Evolutionary conservation across 2,888 invertebrate genomes (phyloP), one percentile per base, ranked within the genome.

Genomic region (Bellardia pandia): DNA sequence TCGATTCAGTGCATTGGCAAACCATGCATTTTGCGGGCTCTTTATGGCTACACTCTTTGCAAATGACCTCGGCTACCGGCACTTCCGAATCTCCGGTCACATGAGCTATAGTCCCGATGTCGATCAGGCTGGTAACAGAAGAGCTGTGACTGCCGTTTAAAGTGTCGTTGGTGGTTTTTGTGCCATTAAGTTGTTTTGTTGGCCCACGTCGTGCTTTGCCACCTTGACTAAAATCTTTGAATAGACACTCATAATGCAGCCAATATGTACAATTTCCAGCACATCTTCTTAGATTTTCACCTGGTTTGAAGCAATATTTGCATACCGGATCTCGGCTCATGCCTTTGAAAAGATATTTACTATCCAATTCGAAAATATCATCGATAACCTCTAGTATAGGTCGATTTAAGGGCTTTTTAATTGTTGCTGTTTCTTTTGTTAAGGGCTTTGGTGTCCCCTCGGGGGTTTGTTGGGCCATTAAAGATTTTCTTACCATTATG

Each of bases 291-390:
- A 98, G 93, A 80, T 96, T 95, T 0, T 95, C 95, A 0, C 95
- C 95, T 1, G 95, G 94, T 90, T 95, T 95, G 80, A 96, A 96
- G 91, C 98, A 98, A 79, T 97, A 95, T 89, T 96, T 96, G 91
- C 98, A 98, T 4, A 98, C 96, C 90, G 95, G 96, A 88, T 97
- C 97, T 82, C 95, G 95, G 6, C 94, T 93, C n/a, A 96, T 93
- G 1, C 96, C 96, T 91, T 95, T 95, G 89, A 97, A 97, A 42
- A 97, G 91, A 83, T 93, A 93, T 74, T 92, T 92, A 64, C 81
- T 90, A 60, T 92, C 94, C 66, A 93, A 89, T 69, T 91, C 89
- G 42, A 93, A 89, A 66, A 93, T 93, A 72, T 93, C 93, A 4
- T 93, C 90, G 30, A 93, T 89, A 2, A 93, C 93, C 85, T 93